Base-by-base conservation (phyloP, 1,140 invertebrate species). In the Drosophila ficusphila region DNA sequence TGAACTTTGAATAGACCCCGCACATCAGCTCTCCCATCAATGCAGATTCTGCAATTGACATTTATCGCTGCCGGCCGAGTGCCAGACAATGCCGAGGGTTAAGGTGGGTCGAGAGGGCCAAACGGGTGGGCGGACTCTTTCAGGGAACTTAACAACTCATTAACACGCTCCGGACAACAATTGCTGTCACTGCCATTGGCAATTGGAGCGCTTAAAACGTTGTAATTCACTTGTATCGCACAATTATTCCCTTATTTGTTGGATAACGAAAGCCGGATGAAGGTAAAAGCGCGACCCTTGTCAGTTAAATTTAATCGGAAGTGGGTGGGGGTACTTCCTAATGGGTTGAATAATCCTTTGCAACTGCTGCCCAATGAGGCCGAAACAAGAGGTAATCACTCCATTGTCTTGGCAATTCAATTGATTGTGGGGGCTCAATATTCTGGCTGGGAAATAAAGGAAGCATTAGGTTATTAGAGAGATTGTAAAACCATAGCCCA, bases 121-220 rank as follows among this genome's bases (percentile, higher is more conserved):
- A 46, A 16, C 1, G 42, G 12, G 42, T 46, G 42, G 41, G 21
- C 12, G 49, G 56, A 68, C 71, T 69, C 79, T 76, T 58, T 76
- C 42, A 67, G 54, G 36, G 54, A 79, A 81, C 54, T 85, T 79
- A 85, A 85, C 81, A 85, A 79, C 79, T 86, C 79, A 85, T 85
- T 85, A 85, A 85, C 81, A 85, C 60, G 65, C 61, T 60, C 79
- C n/a, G 48, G 57, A 83, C 79, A 75, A 75, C 79, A 79, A 79
- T 70, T 74, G 61, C 64, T 70, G 62, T 64, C 57, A 51, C 34
- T 42, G 51, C 46, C 73, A 54, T 39, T 51, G 69, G 70, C 44
- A 49, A 68, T 67, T 70, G 68, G 47, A 53, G 65, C 70, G 41
- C 64, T 64, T 76, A 52, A 75, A 72, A 39, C 67, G 71, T 36